Evolutionary conservation across 2,113 vertebrate genomes (phyloP).

Genomic region (Clupea harengus): DNA sequence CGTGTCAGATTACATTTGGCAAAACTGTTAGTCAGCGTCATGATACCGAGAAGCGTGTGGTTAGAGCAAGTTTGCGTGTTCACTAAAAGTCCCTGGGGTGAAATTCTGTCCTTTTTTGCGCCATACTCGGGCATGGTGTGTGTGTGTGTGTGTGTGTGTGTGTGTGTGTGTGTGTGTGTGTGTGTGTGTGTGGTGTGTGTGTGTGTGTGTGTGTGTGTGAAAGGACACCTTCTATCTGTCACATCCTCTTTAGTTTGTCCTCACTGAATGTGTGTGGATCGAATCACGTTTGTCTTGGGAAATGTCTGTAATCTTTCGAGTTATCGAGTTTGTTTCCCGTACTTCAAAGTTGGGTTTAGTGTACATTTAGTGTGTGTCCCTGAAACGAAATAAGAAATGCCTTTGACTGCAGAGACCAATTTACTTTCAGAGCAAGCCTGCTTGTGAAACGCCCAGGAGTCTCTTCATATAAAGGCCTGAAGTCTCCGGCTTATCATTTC

Average conservation of each 20-base stretch:
- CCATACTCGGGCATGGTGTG: background rate
- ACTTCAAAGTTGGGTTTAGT: background rate
- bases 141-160: slow-evolving; percentile 28
- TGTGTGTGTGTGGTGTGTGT: slow-evolving; percentile 10
- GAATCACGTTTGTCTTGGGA: background rate
- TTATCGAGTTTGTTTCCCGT: background rate
- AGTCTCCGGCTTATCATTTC: background rate
- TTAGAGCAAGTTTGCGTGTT: background rate
- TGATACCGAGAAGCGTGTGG: background rate
- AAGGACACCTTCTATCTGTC: background rate
- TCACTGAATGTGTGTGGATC: background rate
- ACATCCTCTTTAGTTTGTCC: background rate
- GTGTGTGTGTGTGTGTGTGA: background rate
- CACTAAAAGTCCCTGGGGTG: background rate
- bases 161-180: slow-evolving; percentile 6
- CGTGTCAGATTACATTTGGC: background rate
- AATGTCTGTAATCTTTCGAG: background rate
- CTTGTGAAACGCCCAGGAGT: background rate
- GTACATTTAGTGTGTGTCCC: background rate
- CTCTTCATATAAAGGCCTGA: background rate
- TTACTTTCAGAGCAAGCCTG: background rate
- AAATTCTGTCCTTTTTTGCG: background rate
- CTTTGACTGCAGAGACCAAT: background rate
- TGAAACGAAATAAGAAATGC: background rate
- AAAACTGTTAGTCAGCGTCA: background rate